Conservation (phyloP, 2,888 invertebrate genomes). For the Peribatodes rhomboidaria region DNA sequence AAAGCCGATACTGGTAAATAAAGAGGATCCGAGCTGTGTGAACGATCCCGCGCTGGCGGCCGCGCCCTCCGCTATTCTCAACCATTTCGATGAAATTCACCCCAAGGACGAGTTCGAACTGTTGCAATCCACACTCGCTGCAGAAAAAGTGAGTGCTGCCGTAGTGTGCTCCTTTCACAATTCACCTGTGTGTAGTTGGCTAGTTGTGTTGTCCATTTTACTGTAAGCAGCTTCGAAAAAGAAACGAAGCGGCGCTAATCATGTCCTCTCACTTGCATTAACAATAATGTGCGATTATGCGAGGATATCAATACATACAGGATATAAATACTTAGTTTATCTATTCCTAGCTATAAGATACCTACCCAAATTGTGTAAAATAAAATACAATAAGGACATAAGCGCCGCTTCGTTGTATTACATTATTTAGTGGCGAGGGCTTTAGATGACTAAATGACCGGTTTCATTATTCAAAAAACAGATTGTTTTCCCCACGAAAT, state of each 20-base stretch:
- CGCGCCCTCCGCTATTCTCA: conserved; percentile 72
- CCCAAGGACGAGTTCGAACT: conserved; percentile 92
- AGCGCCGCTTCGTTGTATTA: too few species aligned
- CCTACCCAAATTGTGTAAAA: too few species aligned
- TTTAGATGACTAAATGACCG: background rate
- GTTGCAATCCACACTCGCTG: conserved; percentile 74
- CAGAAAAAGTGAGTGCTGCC: conserved; percentile 80
- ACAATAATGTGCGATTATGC: background rate
- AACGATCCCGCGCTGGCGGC: conserved; percentile 81
- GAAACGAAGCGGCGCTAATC: too few species aligned
- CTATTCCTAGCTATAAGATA: too few species aligned
- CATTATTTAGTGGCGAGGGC: too few species aligned
- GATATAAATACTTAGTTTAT: too few species aligned
- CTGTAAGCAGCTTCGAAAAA: background rate
- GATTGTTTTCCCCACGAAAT: background rate
- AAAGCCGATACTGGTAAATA: conserved; percentile 92
- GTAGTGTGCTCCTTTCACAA: conserved; percentile 41
- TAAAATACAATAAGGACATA: too few species aligned
- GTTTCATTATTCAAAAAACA: background rate
- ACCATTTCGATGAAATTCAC: conserved; percentile 92
- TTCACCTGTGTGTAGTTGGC: conserved; percentile 34
- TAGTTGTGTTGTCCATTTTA: conserved; percentile 20
- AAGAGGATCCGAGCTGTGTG: conserved; percentile 88
- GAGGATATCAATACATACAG: too few species aligned
- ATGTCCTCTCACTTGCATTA: too few species aligned